Base-by-base conservation (phyloP, 2,888 invertebrate genomes). In the Athalia cordata region DNA sequence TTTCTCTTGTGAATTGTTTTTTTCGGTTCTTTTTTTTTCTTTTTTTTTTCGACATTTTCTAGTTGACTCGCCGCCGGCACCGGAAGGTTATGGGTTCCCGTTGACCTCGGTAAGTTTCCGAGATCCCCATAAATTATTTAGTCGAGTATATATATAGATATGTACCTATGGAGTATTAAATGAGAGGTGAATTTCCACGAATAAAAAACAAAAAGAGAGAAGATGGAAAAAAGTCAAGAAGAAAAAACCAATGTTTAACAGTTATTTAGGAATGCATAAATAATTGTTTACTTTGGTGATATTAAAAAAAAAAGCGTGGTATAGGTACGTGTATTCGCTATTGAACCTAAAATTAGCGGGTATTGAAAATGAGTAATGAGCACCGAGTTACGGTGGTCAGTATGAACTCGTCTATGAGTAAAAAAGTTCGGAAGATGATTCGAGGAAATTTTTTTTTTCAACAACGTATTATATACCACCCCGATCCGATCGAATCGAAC, bases 81-180 rank as follows among this genome's bases (percentile, higher is more conserved):
- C 7, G 6, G 29, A 55, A 55, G 68, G 52, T 68, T 55, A 43
- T 43, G 55, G 43, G 52, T 68, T 68, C 68, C 68, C 43, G 55
- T 68, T 50, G 52, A 68, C 55, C 52, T 68, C 52, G 6, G 13
- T 6, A 29, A n/a, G n/a, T 55, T n/a, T 68, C 15, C 29, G 15
- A 68, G 52, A 64, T 66, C 52, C 15, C 15, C n/a, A 67, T 49
- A 15, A 3, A 50, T 67, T 67, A 67, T 67, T 67, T 9, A 5
- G 50, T 50, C 7, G 6, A 1, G 13, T 5, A 45, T n/a, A 4
- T 45, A 5, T 11, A 47, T 65, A 3, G 15, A 13, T 0, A 29
- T 1, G 29, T 29, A 29, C n/a, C n/a, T 59, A 59, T 59, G 8
- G 29, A 29, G 29, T 9, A 5, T 8, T 9, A 2, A 11, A 0